A percentile compares a stretch with the other conserved stretches of the same genome.
phyloP scores from a whole-genome alignment of 2,113 vertebrate species.

The Dicentrarchus labrax region DNA sequence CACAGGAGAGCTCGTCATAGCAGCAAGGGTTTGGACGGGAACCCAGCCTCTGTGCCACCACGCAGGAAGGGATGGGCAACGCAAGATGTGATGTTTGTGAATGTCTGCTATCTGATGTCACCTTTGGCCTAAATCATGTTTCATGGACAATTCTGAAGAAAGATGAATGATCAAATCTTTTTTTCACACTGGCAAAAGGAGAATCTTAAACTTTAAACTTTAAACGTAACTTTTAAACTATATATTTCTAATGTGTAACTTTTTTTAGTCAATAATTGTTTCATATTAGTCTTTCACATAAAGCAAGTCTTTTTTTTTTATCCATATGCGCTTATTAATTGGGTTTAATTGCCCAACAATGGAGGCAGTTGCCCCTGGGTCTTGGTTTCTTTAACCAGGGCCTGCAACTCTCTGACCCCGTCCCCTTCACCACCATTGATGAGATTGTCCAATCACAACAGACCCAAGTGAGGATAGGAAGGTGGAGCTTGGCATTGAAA shows the following conservation, averaged over 20 bases:
- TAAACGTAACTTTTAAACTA: too few species aligned
- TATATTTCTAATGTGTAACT: too few species aligned
- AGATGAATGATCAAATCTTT: too few species aligned
- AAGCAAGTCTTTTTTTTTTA: background rate
- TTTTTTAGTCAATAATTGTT: background rate
- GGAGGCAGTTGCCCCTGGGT: conserved; percentile 19
- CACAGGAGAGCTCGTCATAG: conserved; percentile 60
- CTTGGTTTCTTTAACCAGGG: conserved; percentile 49
- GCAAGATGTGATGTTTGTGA: conserved; percentile 26
- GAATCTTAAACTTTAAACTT: background rate
- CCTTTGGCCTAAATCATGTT: conserved; percentile 66
- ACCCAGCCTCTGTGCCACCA: conserved; percentile 25
- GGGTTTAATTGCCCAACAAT: conserved; percentile 31
- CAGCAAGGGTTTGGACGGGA: conserved; percentile 18
- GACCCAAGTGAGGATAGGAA: conserved; percentile 36
- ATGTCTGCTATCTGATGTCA: conserved; percentile 33
- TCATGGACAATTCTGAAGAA: background rate
- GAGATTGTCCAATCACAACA: conserved; percentile 72
- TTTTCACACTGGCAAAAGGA: background rate
- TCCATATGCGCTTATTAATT: background rate
- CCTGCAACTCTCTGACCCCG: conserved; percentile 47
- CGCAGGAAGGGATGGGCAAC: conserved; percentile 55
- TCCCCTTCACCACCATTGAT: conserved; percentile 58
- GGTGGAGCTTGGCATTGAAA: conserved; percentile 78
- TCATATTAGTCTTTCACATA: background rate